Evolutionary conservation across 1,140 invertebrate species (phyloP).

Genomic region (Thaumetopoea pityocampa): DNA sequence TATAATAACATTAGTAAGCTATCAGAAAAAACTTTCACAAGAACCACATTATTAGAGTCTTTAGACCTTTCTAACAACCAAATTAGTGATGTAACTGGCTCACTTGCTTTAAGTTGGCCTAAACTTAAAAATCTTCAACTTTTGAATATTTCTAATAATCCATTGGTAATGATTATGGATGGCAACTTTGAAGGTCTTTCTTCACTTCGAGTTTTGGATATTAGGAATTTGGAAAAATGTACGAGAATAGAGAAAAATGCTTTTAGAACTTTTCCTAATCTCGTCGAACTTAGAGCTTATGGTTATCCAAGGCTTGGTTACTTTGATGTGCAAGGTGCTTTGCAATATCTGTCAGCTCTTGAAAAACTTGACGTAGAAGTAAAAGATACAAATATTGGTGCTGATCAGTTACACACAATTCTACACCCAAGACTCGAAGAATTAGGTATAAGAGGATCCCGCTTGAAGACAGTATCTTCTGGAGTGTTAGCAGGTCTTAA

Average conservation of each 20-base stretch:
- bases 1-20: constrained; percentile 84
- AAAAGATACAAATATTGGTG: constrained; percentile 87
- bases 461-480: constrained; percentile 86
- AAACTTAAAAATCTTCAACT: constrained; percentile 81
- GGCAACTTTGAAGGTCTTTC: constrained; percentile 84
- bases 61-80: constrained; percentile 88
- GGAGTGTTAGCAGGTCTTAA: constrained; percentile 89
- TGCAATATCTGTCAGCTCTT: constrained; percentile 82
- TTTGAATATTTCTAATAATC: constrained; percentile 88
- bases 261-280: constrained; percentile 83
- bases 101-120: constrained; percentile 79
- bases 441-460: constrained; percentile 84
- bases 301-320: constrained; percentile 87
- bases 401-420: constrained; percentile 87
- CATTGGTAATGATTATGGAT: constrained; percentile 82
- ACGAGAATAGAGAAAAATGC: constrained; percentile 88
- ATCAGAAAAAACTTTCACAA: constrained; percentile 81
- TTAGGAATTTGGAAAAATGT: constrained; percentile 82
- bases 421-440: constrained; percentile 87
- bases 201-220: constrained; percentile 79
- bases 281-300: constrained; percentile 82
- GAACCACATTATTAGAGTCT: constrained; percentile 86
- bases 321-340: constrained; percentile 87
- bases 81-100: constrained; percentile 77
- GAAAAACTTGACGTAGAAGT: constrained; percentile 89